A percentile compares a stretch with the other conserved stretches of the same genome.
Evolutionary conservation across 2,113 vertebrate genomes (phyloP).

Genomic region (Saccopteryx leptura): DNA sequence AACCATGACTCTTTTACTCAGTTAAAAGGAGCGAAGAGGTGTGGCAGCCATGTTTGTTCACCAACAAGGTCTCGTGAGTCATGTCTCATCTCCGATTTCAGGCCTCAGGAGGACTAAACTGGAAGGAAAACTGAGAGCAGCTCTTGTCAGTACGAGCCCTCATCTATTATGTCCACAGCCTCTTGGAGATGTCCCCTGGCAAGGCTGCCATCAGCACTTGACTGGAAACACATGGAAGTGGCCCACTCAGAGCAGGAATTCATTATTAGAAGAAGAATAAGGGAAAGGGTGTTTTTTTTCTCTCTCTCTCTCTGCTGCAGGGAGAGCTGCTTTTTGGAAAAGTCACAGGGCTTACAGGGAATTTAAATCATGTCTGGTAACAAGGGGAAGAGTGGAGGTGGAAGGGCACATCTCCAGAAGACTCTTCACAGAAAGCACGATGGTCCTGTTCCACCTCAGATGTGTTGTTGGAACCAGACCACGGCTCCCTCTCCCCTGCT

Average conservation of each 20-base stretch:
- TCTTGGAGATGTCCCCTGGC: conserved; percentile 82
- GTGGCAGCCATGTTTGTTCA: conserved; percentile 53
- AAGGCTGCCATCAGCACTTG: conserved; percentile 85
- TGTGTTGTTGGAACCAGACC: not conserved
- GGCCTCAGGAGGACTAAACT: conserved; percentile 77
- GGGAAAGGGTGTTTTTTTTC: conserved; percentile 71
- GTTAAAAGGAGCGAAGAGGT: conserved; percentile 69
- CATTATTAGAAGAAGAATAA: conserved; percentile 83
- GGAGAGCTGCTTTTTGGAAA: conserved; percentile 83
- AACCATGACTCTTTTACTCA: conserved; percentile 27
- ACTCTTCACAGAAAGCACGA: conserved; percentile 31
- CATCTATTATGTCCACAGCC: conserved; percentile 82
- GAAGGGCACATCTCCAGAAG: conserved; percentile 40
- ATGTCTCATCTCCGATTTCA: conserved; percentile 71
- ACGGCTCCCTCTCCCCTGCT: not conserved
- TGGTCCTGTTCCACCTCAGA: not conserved
- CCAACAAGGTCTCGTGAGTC: conserved; percentile 61
- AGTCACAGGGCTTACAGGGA: conserved; percentile 65
- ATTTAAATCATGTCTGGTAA: conserved; percentile 77
- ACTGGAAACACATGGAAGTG: conserved; percentile 85
- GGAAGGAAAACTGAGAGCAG: conserved; percentile 82
- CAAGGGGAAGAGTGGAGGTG: conserved; percentile 28
- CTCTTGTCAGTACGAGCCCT: conserved; percentile 80
- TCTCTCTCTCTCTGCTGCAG: not conserved
- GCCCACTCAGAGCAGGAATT: conserved; percentile 85